Percentiles rank a stretch among this genome's conserved stretches.
phyloP scores from a whole-genome alignment of 2,888 invertebrate species.

The Ophioninae sp. region DNA sequence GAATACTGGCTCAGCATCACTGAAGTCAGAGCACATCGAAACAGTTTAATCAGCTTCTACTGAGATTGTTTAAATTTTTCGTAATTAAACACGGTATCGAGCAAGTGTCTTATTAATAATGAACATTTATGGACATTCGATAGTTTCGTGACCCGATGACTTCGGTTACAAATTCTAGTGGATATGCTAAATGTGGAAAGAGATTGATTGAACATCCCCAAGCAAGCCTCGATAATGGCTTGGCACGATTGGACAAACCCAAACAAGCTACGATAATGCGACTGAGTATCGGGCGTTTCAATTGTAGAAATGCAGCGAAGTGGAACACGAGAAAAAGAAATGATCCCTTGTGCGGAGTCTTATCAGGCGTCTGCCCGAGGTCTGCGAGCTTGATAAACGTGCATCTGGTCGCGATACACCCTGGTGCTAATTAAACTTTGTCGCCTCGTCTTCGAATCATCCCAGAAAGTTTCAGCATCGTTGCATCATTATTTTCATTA shows the following conservation, averaged over 20 bases:
- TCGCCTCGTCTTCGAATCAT: background rate
- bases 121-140: too few relatives aligned
- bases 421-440: background rate
- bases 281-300: background rate
- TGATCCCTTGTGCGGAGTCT: background rate
- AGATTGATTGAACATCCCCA: too few relatives aligned
- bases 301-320: background rate
- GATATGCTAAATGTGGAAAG: too few relatives aligned
- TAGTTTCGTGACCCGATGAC: too few relatives aligned
- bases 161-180: too few relatives aligned
- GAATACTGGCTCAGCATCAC: too few relatives aligned
- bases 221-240: background rate
- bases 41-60: too few relatives aligned
- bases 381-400: background rate
- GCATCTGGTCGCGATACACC: background rate
- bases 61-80: too few relatives aligned
- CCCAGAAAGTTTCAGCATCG: background rate
- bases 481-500: background rate
- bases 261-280: background rate
- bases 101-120: too few relatives aligned
- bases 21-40: too few relatives aligned
- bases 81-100: too few relatives aligned
- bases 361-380: background rate
- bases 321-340: background rate
- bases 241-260: too few relatives aligned